Evolutionary conservation across 2,888 invertebrate genomes (phyloP).

Genomic region (Lobophora halterata): DNA sequence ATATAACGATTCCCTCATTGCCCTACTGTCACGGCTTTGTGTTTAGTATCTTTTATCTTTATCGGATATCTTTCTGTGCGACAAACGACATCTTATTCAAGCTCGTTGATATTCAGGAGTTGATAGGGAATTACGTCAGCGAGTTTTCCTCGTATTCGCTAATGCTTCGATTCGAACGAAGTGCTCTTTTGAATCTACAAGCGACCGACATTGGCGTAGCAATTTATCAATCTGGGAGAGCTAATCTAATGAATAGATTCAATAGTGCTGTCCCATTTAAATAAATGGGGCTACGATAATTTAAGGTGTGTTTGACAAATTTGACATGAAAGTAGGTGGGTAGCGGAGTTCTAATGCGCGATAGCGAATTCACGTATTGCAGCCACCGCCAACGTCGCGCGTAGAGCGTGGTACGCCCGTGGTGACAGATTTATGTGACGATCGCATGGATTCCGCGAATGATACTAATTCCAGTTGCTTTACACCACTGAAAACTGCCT

Average conservation of each 20-base stretch:
- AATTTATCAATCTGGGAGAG: slow-evolving; percentile 22
- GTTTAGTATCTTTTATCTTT: slow-evolving; percentile 28
- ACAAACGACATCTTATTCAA: slow-evolving; percentile 36
- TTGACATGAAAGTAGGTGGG: slow-evolving; percentile 12
- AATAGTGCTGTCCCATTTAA: slow-evolving; percentile 18
- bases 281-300: slow-evolving; percentile 17
- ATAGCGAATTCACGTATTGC: slow-evolving; percentile 37
- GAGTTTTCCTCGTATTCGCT: slow-evolving; percentile 29
- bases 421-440: slow-evolving; percentile 65
- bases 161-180: slow-evolving; percentile 29
- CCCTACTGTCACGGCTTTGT: slow-evolving; percentile 23
- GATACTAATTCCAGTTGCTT: slow-evolving; percentile 59
- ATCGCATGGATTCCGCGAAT: slow-evolving; percentile 64
- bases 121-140: slow-evolving; percentile 35
- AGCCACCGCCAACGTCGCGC: slow-evolving; percentile 41
- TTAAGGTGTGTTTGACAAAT: slow-evolving; percentile 15
- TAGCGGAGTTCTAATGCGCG: slow-evolving; percentile 8
- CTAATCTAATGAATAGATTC: slow-evolving; percentile 22
- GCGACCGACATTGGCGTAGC: slow-evolving; percentile 10
- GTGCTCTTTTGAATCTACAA: slow-evolving; percentile 21
- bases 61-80: slow-evolving; percentile 29
- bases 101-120: slow-evolving; percentile 32
- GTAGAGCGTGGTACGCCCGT: slow-evolving; percentile 37
- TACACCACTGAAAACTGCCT: slow-evolving; percentile 38
- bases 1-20: slow-evolving; percentile 27